Evolutionary conservation across 2,888 invertebrate species (phyloP).

Genomic region (Aradus depressus): DNA sequence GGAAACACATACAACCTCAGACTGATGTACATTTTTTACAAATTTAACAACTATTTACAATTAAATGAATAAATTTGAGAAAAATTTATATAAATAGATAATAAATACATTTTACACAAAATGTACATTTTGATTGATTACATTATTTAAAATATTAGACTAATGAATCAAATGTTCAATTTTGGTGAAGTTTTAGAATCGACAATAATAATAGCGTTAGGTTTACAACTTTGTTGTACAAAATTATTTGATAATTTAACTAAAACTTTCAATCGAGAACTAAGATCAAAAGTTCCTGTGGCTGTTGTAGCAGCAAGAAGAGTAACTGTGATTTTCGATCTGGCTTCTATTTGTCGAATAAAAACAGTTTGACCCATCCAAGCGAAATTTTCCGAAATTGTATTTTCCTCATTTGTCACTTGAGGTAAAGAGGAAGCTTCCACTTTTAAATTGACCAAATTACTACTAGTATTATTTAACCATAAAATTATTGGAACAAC

Average conservation of each 20-base stretch:
- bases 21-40: too few relatives aligned
- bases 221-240: constrained; percentile 18
- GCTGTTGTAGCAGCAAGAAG: constrained; percentile 50
- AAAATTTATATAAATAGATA: too few relatives aligned
- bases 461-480: constrained; percentile 49
- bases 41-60: too few relatives aligned
- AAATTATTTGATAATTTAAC: constrained; percentile 8
- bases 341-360: constrained; percentile 40
- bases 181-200: too few relatives aligned
- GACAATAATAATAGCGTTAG: constrained; percentile 20
- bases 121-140: too few relatives aligned
- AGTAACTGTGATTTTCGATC: constrained; percentile 44
- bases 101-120: too few relatives aligned
- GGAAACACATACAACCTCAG: too few relatives aligned
- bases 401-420: not conserved
- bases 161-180: constrained; percentile 1
- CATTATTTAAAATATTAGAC: too few relatives aligned
- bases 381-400: not conserved
- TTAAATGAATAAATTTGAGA: too few relatives aligned
- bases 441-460: constrained; percentile 34
- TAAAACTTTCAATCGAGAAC: constrained; percentile 47
- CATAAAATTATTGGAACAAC: not conserved
- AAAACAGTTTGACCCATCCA: constrained; percentile 40
- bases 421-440: not conserved
- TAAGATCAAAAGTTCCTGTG: constrained; percentile 57